A percentile compares a stretch with the other conserved stretches of the same genome.
These are phyloP conservation scores for Melanophora roralis DNA, from an alignment of 2,888 invertebrate genomes.

Conservation along the genomic window DNA sequence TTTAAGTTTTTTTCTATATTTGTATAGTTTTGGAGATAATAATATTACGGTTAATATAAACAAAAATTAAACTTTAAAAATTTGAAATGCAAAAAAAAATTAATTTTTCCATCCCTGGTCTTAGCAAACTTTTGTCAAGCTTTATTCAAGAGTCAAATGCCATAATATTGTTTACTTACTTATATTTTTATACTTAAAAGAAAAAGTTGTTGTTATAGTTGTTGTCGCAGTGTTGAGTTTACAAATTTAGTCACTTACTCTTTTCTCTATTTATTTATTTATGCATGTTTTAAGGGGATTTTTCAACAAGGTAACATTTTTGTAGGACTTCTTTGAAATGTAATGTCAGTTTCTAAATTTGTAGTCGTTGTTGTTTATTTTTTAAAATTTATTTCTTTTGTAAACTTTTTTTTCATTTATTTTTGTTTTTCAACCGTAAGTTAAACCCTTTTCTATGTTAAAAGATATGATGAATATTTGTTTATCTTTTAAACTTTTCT, in stretches of 20 bases:
- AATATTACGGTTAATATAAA: no score
- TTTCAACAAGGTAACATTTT: slow-evolving; percentile 22
- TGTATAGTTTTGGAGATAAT: no score
- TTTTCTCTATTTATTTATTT: slow-evolving; percentile 34
- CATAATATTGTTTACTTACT: slow-evolving; percentile 31
- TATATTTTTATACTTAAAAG: slow-evolving; percentile 11
- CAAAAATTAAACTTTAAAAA: no score
- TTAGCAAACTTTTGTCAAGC: slow-evolving; percentile 39
- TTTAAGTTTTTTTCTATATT: no score
- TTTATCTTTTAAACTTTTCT: not conserved
- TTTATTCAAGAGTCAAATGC: slow-evolving; percentile 44
- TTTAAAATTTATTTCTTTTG: slow-evolving; percentile 10
- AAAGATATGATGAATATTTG: slow-evolving; percentile 29
- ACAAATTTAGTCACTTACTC: not conserved
- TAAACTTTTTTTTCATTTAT: slow-evolving; percentile 3
- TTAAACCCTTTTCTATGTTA: slow-evolving; percentile 33
- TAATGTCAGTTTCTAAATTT: not conserved
- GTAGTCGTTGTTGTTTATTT: not conserved
- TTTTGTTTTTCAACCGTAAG: slow-evolving; percentile 41
- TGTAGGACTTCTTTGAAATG: not conserved
- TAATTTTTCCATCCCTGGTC: slow-evolving; percentile 23
- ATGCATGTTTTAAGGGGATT: slow-evolving; percentile 31
- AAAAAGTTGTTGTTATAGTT: not conserved
- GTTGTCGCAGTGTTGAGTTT: slow-evolving; percentile 19
- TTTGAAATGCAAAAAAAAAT: no score